Base-by-base conservation (phyloP, 2,888 invertebrate genomes). In the Xestia rhomboidea region DNA sequence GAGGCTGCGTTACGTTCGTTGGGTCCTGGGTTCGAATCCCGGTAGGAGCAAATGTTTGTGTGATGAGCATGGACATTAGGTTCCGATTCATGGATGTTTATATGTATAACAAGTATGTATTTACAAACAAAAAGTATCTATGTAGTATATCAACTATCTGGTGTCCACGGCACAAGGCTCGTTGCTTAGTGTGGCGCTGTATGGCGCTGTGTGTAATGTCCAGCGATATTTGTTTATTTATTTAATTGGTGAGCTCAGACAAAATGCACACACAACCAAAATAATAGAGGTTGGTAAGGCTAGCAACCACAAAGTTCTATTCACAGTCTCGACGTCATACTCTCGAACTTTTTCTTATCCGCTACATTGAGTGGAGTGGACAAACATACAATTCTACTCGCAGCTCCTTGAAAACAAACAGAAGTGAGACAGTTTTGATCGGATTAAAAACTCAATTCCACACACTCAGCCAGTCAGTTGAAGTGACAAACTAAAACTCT, bases 401-500 rank as follows among this genome's bases (percentile, higher is more conserved):
- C 6, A 57, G 18, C 46, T 78, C 15, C 34, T 71, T 71, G 44
- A 75, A 38, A 67, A 41, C 30, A 49, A 51, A 18, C 15, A 34
- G 3, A 63, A 79, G 21, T 51, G 21, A 44, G 71, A 34, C 62
- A 63, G 44, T 54, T 62, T 79, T 27, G 51, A 71, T 68, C 38
- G 60, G 76, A 74, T 46, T 76, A 70, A 70, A 77, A 75, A 76
- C 49, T 54, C 49, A 70, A 76, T 76, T 44, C 60, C 24, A 30
- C 46, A 68, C 27, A 76, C 44, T 57, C 34, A 70, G 70, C 77
- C 62, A 66, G 46, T 8, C 15, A 76, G 66, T 75, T 54, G 46
- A 71, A 68, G 64, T 46, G 73, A 81, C 67, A 78, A 70, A 74
- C 85, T 85, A 89, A 90, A 90, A 89, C 85, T 84, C 83, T 77